phyloP scores from a whole-genome alignment of 2,797 vertebrate genomes.

The Margarornis squamiger region DNA sequence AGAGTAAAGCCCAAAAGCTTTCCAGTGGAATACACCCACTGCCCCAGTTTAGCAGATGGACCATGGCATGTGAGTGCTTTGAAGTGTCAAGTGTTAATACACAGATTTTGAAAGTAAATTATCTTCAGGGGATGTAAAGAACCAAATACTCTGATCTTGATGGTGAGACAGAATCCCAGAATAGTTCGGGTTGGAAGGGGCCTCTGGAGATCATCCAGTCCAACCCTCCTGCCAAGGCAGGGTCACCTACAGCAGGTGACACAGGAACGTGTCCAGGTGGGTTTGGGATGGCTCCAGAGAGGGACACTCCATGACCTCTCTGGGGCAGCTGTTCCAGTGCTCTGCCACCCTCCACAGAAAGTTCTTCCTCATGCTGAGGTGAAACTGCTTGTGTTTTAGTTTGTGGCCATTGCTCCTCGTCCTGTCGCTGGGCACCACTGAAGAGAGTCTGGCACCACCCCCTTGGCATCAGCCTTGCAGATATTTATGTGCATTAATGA shows the following conservation, averaged over 20 bases:
- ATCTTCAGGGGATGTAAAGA: not conserved
- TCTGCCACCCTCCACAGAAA: not conserved
- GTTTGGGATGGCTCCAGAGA: not conserved
- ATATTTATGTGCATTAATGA: not conserved
- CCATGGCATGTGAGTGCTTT: not conserved
- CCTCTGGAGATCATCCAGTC: not conserved
- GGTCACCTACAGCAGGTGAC: not conserved
- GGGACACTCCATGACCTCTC: not conserved
- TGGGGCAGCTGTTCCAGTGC: not conserved
- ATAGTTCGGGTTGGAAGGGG: rapidly evolving
- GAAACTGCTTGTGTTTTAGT: not conserved
- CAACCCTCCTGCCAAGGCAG: rapidly evolving
- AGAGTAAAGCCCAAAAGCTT: not conserved
- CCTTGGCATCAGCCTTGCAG: not conserved
- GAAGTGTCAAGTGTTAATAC: not conserved
- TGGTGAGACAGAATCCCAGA: not conserved
- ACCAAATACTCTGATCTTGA: not conserved
- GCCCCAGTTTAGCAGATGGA: not conserved
- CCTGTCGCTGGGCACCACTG: not conserved
- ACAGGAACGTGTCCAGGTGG: not conserved
- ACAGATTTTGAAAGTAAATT: not conserved
- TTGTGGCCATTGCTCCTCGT: not conserved
- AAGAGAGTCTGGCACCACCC: not conserved
- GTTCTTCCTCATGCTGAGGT: not conserved
- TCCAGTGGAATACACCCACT: not conserved